These are phyloP conservation scores for Enteromius paludinosus DNA, from an alignment of 2,797 vertebrate species.

Conservation along the genomic window DNA sequence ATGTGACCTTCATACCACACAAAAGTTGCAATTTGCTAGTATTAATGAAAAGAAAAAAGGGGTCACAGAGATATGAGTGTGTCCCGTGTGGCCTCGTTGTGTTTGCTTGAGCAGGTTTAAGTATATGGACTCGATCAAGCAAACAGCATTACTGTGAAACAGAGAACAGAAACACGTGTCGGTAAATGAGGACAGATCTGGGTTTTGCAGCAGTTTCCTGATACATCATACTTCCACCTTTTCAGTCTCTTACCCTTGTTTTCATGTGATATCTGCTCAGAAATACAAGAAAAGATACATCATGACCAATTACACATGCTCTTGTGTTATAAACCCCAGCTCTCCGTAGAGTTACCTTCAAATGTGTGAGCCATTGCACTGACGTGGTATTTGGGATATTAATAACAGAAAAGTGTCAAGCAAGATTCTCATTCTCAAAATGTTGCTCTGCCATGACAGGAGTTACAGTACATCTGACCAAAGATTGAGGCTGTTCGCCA, in stretches of 20 bases:
- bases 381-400: not conserved
- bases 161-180: slow-evolving; percentile 65
- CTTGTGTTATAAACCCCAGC: not conserved
- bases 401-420: not conserved
- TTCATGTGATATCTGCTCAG: not conserved
- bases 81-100: not conserved
- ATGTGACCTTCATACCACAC: not conserved
- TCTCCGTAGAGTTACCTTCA: not conserved
- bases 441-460: no score
- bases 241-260: not conserved
- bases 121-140: slow-evolving; percentile 37
- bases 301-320: not conserved
- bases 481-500: not conserved
- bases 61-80: not conserved
- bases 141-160: slow-evolving; percentile 54
- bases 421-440: not conserved
- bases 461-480: not conserved
- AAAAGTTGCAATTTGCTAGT: not conserved
- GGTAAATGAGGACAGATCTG: slow-evolving; percentile 7
- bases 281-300: not conserved
- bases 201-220: slow-evolving; percentile 31
- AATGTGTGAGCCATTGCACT: not conserved
- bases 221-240: slow-evolving; percentile 7
- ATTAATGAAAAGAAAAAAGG: not conserved
- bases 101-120: slow-evolving; percentile 48